Evolutionary conservation across 2,888 invertebrate species (phyloP), one percentile per base, ranked within the genome.

Genomic region (Papilio gigon): DNA sequence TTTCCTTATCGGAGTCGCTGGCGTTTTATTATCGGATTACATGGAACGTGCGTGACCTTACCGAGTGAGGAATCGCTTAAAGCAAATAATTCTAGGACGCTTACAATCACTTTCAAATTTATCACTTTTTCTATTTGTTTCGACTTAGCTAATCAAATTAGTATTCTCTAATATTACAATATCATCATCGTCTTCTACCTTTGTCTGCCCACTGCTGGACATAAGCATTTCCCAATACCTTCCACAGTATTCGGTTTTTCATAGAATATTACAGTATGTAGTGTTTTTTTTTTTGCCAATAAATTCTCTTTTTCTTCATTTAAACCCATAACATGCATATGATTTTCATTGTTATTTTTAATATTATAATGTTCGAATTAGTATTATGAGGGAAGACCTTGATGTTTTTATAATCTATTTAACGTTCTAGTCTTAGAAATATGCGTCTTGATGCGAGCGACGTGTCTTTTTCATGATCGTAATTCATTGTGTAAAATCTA

Each of bases 401-500:
- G 14, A 44, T 40, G 6, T 40, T 20, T 44, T 20, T 44, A 20
- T 44, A 20, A 44, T 47, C 22, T 22, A 35, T 35, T 35, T 35
- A 30, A 53, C 9, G 9, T 56, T 30, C n/a, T n/a, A 17, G 27
- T 17, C n/a, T 56, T 30, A 4, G 30, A 17, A 56, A 56, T 56
- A 56, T 30, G 17, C 30, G 30, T n/a, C 30, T 30, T 53, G 27
- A 12, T 11, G 9, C 30, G 25, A 9, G 25, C 58, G 64, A 60
- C 59, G 40, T 60, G 35, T 65, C 60, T 37, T 40, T 22, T 22
- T 22, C 40, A 50, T 30, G 27, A 9, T 56, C 53, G 17, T 65
- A 68, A 60, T 65, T 65, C 65, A 68, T 50, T 37, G 25, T 37
- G 27, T 33, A 50, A 65, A 59, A 47, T 59, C 68, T 50, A 27